phyloP scores from a whole-genome alignment of 2,797 vertebrate genomes.

The Yasuhikotakia modesta region DNA sequence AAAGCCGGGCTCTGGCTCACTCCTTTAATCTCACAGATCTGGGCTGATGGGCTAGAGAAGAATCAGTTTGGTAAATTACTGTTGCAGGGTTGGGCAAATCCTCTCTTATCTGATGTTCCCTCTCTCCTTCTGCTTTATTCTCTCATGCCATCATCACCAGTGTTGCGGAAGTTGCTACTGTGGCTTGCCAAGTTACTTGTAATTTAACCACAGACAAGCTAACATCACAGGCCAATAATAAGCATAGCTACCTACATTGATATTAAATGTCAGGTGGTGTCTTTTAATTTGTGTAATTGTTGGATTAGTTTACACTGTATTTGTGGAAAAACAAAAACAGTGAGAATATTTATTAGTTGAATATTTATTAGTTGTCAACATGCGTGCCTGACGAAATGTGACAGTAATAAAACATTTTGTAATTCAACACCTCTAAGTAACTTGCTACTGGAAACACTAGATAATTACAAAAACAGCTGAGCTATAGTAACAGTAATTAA shows the following conservation, averaged over 20 bases:
- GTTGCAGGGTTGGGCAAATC: constrained; percentile 76
- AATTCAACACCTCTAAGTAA: neutral
- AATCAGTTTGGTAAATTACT: constrained; percentile 80
- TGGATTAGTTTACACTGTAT: neutral
- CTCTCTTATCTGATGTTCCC: constrained; percentile 70
- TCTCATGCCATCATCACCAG: constrained; percentile 29
- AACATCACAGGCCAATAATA: neutral
- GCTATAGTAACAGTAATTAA: neutral
- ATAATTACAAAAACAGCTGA: neutral
- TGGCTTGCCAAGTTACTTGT: neutral
- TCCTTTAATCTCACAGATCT: constrained; percentile 76
- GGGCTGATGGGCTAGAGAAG: constrained; percentile 76
- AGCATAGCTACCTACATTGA: neutral
- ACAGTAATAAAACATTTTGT: neutral
- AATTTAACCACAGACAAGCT: neutral
- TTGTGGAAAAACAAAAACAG: no score
- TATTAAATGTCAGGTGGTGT: neutral
- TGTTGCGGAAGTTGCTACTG: neutral
- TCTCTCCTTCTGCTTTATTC: constrained; percentile 35
- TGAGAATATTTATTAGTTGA: no score
- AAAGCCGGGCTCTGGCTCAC: constrained; percentile 71
- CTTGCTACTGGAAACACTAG: no score
- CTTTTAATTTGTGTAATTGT: no score
- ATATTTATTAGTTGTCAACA: no score
- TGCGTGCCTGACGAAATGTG: neutral